Conservation (phyloP, 2,888 invertebrate genomes). For the Punctoribates punctum region DNA sequence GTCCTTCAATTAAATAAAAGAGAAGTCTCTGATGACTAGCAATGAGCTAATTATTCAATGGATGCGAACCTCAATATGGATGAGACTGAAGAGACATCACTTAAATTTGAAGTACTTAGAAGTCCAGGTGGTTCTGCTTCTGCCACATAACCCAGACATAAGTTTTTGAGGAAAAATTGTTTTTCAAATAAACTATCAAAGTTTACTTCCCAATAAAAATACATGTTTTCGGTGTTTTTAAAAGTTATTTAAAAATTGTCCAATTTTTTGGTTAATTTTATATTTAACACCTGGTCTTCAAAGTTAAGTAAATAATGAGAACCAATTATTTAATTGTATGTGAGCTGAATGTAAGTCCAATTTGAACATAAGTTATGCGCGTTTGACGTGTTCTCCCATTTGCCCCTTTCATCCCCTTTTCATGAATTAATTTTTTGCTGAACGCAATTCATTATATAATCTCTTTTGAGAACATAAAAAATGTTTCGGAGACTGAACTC, state of each 20-base stretch:
- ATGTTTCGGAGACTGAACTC: conserved; percentile 2
- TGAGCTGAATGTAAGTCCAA: conserved; percentile 5
- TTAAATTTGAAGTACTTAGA: conserved; percentile 19
- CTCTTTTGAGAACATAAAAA: neutral
- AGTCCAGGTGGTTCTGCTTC: conserved; percentile 26
- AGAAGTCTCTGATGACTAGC: conserved; percentile 3
- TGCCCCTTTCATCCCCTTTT: neutral
- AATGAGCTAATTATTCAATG: conserved; percentile 6
- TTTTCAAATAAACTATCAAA: neutral
- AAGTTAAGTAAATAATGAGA: neutral
- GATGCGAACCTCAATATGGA: conserved; percentile 17
- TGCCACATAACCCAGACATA: neutral
- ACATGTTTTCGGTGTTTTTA: neutral
- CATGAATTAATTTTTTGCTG: neutral
- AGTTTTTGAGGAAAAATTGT: neutral
- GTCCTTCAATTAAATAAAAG: conserved; percentile 3
- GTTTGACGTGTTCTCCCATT: neutral
- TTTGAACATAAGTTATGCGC: neutral
- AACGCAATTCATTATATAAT: neutral
- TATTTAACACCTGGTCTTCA: conserved; percentile 14
- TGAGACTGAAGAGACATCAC: conserved; percentile 30
- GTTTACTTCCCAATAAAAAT: neutral
- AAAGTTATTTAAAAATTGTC: neutral
- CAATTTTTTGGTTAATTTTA: neutral
- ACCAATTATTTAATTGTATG: conserved; percentile 22